Percentiles rank a stretch among this genome's conserved stretches.
Conservation (phyloP, 2,888 invertebrate species). For the Spisula solida region DNA sequence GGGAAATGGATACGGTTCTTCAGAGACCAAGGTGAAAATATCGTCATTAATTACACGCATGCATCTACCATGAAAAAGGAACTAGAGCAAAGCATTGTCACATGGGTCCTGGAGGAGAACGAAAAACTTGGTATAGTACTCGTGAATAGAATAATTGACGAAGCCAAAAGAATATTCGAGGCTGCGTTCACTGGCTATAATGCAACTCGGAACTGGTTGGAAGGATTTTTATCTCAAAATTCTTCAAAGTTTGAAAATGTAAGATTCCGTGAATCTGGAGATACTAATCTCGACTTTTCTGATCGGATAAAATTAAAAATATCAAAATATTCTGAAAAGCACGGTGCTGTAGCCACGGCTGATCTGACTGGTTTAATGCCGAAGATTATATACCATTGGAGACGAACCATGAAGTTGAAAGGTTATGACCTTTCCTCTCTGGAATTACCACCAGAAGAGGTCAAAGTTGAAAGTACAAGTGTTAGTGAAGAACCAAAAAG, state of each 20-base stretch:
- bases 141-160: slow-evolving; percentile 47
- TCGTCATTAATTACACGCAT: slow-evolving; percentile 57
- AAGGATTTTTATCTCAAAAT: slow-evolving; percentile 57
- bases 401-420: slow-evolving; percentile 55
- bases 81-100: slow-evolving; percentile 57
- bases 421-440: slow-evolving; percentile 42
- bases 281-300: slow-evolving; percentile 58
- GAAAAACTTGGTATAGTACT: slow-evolving; percentile 62
- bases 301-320: slow-evolving; percentile 65
- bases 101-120: slow-evolving; percentile 64
- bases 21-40: slow-evolving; percentile 65
- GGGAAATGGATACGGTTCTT: slow-evolving; percentile 64
- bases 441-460: background rate
- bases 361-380: slow-evolving; percentile 56
- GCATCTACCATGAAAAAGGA: slow-evolving; percentile 56
- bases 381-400: slow-evolving; percentile 67
- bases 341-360: slow-evolving; percentile 60
- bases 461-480: slow-evolving; percentile 29
- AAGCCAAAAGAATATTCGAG: slow-evolving; percentile 61
- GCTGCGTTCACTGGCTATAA: slow-evolving; percentile 56
- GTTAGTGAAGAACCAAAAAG: slow-evolving; percentile 54
- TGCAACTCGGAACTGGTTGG: slow-evolving; percentile 61
- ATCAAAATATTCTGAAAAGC: slow-evolving; percentile 53
- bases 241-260: slow-evolving; percentile 57
- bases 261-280: slow-evolving; percentile 64